Percentiles rank a stretch among this genome's conserved stretches.
phyloP scores from a whole-genome alignment of 2,113 vertebrate species.

The Promerops cafer region DNA sequence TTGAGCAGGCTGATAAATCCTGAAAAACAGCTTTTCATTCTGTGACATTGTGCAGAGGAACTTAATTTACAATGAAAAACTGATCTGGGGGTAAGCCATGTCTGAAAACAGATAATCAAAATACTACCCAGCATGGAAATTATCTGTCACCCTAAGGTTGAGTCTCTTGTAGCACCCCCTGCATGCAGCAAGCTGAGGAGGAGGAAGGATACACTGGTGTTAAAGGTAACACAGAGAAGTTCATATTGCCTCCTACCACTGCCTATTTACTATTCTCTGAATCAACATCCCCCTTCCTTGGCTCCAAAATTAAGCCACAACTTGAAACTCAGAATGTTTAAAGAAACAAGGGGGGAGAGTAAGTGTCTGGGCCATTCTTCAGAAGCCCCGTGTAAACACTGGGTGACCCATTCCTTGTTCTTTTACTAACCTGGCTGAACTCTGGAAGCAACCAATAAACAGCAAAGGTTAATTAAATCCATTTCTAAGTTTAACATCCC shows the following conservation, averaged over 20 bases:
- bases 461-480: constrained; percentile 64
- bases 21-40: not conserved
- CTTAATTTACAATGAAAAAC: not conserved
- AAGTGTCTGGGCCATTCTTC: constrained; percentile 43
- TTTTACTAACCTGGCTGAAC: constrained; percentile 63
- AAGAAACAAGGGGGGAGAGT: constrained; percentile 6
- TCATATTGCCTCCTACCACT: not conserved
- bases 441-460: constrained; percentile 61
- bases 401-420: constrained; percentile 56
- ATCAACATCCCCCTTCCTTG: constrained; percentile 43
- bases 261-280: constrained; percentile 39
- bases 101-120: not conserved
- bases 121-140: not conserved
- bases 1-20: not conserved
- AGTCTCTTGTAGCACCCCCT: not conserved
- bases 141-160: not conserved
- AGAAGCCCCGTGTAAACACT: constrained; percentile 34
- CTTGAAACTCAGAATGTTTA: constrained; percentile 32
- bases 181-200: not conserved
- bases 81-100: not conserved
- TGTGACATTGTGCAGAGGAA: not conserved
- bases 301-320: constrained; percentile 46
- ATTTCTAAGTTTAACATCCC: constrained; percentile 65
- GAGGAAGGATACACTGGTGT: not conserved
- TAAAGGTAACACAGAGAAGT: not conserved